Conservation (phyloP, 2,888 invertebrate genomes). For the Coenonympha arcania region DNA sequence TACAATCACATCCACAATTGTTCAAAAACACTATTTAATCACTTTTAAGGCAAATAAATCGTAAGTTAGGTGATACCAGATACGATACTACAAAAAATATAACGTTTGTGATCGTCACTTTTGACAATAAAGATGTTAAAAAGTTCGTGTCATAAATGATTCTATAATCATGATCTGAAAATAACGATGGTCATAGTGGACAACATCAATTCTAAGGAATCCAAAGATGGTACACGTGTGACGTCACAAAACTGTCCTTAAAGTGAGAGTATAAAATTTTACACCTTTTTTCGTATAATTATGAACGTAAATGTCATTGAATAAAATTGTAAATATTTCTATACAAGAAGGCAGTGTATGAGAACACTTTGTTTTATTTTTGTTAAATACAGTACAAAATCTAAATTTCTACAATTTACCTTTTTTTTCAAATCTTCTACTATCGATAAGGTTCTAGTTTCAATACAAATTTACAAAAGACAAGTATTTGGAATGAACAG, state of each 20-base stretch:
- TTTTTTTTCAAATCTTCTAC: constrained; percentile 18
- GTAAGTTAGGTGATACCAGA: neutral
- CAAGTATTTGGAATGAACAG: constrained; percentile 2
- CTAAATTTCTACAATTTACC: constrained; percentile 21
- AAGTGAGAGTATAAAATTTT: neutral
- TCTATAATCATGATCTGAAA: too few species aligned
- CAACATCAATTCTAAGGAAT: too few species aligned
- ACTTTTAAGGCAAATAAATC: neutral
- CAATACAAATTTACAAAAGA: constrained; percentile 4
- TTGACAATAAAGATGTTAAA: too few species aligned
- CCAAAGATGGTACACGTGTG: neutral
- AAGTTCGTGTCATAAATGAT: too few species aligned
- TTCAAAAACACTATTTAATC: neutral
- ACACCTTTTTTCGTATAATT: neutral
- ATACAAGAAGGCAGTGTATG: constrained; percentile 40
- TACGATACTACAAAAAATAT: neutral
- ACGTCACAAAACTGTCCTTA: constrained; percentile 4
- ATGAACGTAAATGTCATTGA: constrained; percentile 1
- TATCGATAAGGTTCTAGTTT: constrained; percentile 10
- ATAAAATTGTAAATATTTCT: constrained; percentile 27
- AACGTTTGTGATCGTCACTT: neutral
- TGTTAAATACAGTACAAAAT: constrained; percentile 27
- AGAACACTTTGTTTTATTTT: constrained; percentile 34
- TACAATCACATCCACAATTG: constrained; percentile 32
- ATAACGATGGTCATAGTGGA: too few species aligned